phyloP scores from a whole-genome alignment of 2,888 invertebrate species.

The Hecatera dysodea region DNA sequence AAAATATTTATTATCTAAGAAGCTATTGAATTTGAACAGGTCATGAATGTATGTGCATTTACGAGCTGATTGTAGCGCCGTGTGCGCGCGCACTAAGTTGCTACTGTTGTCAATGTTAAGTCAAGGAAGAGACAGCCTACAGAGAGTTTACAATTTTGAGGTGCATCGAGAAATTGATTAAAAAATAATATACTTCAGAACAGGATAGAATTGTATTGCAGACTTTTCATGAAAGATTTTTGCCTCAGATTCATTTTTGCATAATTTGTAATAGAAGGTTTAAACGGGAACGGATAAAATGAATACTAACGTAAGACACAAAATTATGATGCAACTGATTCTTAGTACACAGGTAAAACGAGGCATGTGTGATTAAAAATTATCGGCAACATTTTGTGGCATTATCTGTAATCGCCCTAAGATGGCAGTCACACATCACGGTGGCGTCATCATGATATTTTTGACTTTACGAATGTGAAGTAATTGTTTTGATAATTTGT shows the following conservation, averaged over 20 bases:
- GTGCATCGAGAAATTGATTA: conserved; percentile 64
- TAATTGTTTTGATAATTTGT: not conserved
- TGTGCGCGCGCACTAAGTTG: conserved; percentile 83
- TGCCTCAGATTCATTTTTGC: not conserved
- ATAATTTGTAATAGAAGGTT: not conserved
- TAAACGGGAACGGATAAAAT: not conserved
- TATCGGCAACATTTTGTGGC: not conserved
- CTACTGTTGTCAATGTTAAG: conserved; percentile 86
- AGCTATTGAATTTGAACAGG: not conserved
- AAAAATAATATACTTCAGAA: not conserved
- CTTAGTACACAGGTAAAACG: not conserved
- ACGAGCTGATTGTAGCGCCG: conserved; percentile 77
- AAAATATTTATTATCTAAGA: not conserved
- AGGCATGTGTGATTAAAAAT: not conserved
- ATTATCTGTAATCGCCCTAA: not conserved
- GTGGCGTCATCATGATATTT: not conserved
- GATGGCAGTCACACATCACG: not conserved
- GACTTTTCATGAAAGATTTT: not conserved
- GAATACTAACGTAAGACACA: conserved; percentile 5
- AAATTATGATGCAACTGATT: not conserved
- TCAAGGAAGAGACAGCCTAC: conserved; percentile 76
- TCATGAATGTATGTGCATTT: conserved; percentile 70
- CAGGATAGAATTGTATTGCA: not conserved
- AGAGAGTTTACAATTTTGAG: conserved; percentile 59
- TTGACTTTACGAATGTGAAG: not conserved